phyloP scores from a whole-genome alignment of 2,113 vertebrate species.

The Scortum barcoo region DNA sequence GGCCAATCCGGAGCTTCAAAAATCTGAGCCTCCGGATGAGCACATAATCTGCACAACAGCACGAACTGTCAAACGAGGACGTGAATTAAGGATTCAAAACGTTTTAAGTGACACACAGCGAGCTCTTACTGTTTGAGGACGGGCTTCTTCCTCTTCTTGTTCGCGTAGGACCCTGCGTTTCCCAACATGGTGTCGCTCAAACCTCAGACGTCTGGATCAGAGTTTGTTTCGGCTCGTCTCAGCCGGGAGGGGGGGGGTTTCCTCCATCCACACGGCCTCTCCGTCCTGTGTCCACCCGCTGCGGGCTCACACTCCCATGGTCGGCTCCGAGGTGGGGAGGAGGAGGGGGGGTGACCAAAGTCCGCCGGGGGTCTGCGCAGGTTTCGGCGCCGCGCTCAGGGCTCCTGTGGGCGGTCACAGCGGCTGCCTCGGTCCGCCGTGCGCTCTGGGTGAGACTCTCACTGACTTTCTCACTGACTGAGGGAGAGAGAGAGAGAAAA shows the following conservation, averaged over 20 bases:
- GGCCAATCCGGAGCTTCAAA: background rate
- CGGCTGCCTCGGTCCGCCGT: constrained; percentile 52
- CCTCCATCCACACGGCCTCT: background rate
- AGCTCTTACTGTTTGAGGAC: constrained; percentile 81
- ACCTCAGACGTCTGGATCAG: background rate
- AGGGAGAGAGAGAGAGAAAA: too few relatives aligned
- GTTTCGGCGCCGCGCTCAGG: constrained; percentile 37
- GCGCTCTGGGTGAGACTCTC: constrained; percentile 4
- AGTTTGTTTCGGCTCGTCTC: background rate
- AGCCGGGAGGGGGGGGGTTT: fast-evolving
- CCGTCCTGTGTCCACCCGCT: background rate
- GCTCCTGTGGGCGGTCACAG: constrained; percentile 41
- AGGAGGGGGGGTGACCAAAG: too few relatives aligned
- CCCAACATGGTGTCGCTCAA: constrained; percentile 76
- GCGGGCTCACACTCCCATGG: background rate
- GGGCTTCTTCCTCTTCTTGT: constrained; percentile 87
- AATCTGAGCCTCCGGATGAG: background rate
- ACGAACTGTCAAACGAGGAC: fast-evolving
- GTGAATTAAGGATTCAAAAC: background rate
- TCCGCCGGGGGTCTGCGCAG: background rate
- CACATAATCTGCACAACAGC: background rate
- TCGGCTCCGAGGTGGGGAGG: too few relatives aligned
- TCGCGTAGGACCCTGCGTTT: constrained; percentile 79
- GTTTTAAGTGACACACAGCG: background rate
- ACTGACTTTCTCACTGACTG: too few relatives aligned